phyloP scores from a whole-genome alignment of 2,113 vertebrate genomes.

The Macquaria ambigua region DNA sequence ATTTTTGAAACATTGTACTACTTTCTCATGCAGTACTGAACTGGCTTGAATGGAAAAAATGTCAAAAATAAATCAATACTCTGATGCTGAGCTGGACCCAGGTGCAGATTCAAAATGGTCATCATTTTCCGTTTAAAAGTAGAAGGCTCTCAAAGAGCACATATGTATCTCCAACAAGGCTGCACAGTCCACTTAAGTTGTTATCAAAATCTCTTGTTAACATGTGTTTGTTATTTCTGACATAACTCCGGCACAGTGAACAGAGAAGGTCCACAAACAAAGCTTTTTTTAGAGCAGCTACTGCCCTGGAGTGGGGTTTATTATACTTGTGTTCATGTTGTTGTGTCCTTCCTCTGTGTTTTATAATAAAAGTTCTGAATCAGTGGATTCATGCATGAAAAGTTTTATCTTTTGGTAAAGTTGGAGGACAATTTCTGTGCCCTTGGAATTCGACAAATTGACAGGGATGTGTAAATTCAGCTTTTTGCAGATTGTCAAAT shows the following conservation, averaged over 20 bases:
- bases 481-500: constrained; percentile 31
- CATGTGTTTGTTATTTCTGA: neutral
- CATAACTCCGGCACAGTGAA: neutral
- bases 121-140: neutral
- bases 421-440: constrained; percentile 19
- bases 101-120: neutral
- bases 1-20: neutral
- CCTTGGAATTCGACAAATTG: constrained; percentile 38
- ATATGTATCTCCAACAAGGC: no score
- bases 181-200: neutral
- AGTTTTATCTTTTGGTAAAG: constrained; percentile 34
- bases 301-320: neutral
- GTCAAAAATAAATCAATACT: no score
- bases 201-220: neutral
- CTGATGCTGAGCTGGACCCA: neutral
- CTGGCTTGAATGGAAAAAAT: neutral
- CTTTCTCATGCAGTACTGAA: neutral
- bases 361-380: constrained; percentile 22
- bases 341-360: constrained; percentile 19
- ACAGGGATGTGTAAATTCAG: constrained; percentile 18
- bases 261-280: neutral
- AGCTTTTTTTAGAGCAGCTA: neutral
- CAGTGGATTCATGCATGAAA: constrained; percentile 28
- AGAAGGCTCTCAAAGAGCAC: neutral
- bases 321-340: neutral